Base-by-base conservation (phyloP, 2,797 vertebrate genomes). In the Gallinago solitaria region DNA sequence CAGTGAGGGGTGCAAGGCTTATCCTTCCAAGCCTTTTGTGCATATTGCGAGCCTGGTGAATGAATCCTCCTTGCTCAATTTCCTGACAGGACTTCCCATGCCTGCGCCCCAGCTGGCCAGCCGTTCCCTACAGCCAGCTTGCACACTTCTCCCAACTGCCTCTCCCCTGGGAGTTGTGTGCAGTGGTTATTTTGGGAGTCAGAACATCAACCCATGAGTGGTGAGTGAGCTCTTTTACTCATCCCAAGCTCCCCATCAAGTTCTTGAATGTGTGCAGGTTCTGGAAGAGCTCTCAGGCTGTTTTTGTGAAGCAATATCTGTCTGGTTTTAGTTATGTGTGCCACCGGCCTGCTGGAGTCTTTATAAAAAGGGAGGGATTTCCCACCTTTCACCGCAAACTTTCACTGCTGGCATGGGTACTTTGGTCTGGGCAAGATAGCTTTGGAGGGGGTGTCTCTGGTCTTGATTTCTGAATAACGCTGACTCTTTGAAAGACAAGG, bases 91-190 rank as follows among this genome's bases (percentile, higher is more conserved):
- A 11, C 51, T 65, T 85, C 61, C 21, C 17, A 30, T 75, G 37
- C 41, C 27, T 19, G 23, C 10, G 43, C 3, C 9, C 19, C 2
- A 0, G 21, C 48, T 64, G 60, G 21, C 1, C 4, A 89, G 24
- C 23, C 2, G 1, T 57, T 89, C 41, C 43, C 45, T 0, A 0
- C 13, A 39, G 19, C 6, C 8, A 1, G 4, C 32, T 64, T 56
- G 8, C n/a, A 59, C 39, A 12, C 16, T 67, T 73, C 39, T 79
- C 35, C 45, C 24, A 51, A 0, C 16, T 64, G 8, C 37, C 13
- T 94, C 33, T 74, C 9, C 54, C 43, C 45, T 67, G 60, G 25
- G 10, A 69, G 8, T 37, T 0, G 0, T 19, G 33, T 2, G 2
- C 68, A 16, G 39, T 37, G 32, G 19, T 32, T 94, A 53, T 89